A percentile compares a stretch with the other conserved stretches of the same genome.
phyloP scores from a whole-genome alignment of 2,113 vertebrate species.

The Cyrtonyx montezumae region DNA sequence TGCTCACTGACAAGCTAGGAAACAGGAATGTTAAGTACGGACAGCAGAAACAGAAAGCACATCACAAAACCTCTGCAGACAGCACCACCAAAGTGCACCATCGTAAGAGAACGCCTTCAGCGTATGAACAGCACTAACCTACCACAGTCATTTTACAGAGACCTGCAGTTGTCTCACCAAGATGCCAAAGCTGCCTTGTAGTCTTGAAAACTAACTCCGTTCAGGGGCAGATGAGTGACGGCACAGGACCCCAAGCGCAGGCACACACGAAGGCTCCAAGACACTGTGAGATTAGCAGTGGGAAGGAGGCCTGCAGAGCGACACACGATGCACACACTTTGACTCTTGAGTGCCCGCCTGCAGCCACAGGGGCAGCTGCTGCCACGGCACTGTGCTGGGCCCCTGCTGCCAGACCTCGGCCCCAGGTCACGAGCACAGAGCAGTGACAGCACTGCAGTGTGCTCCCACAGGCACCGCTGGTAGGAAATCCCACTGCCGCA shows the following conservation, averaged over 20 bases:
- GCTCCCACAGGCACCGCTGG: not conserved
- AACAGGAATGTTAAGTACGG: not conserved
- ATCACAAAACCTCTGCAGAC: not conserved
- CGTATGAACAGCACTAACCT: fast-evolving
- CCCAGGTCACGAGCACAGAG: not conserved
- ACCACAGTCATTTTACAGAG: fast-evolving
- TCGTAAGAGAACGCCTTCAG: not conserved
- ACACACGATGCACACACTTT: not conserved
- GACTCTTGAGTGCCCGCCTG: not conserved
- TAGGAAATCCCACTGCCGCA: not conserved
- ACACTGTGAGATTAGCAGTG: not conserved
- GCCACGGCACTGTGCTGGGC: not conserved
- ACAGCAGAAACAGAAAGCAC: not conserved
- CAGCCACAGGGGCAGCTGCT: not conserved
- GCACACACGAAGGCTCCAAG: not conserved
- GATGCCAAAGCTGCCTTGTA: not conserved
- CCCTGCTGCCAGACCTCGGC: fast-evolving
- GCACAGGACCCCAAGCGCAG: not conserved
- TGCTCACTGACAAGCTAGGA: not conserved
- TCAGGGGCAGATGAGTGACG: not conserved
- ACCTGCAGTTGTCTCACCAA: not conserved
- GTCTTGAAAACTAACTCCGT: not conserved
- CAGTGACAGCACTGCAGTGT: not conserved
- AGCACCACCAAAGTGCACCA: not conserved
- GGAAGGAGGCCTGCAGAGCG: not conserved